Conservation (phyloP, 2,888 invertebrate species). For the Cephus sareptanus region DNA sequence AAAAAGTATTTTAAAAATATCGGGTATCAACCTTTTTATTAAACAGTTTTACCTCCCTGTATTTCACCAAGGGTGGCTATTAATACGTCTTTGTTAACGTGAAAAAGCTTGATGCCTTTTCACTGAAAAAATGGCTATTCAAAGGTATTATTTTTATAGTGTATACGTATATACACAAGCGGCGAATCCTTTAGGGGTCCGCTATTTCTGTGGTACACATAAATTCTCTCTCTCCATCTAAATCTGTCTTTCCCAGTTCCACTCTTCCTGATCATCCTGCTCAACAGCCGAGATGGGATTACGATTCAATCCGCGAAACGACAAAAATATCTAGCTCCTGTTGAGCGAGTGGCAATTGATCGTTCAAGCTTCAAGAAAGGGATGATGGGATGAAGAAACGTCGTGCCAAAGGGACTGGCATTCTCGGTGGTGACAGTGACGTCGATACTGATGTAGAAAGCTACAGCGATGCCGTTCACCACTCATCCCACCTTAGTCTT, state of each 20-base stretch:
- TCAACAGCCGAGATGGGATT: neutral
- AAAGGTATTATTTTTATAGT: neutral
- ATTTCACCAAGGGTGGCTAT: neutral
- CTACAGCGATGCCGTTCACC: neutral
- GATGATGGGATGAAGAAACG: neutral
- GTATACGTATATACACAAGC: neutral
- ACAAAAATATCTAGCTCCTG: neutral
- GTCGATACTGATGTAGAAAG: neutral
- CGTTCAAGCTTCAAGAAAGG: neutral
- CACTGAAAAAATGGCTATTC: neutral
- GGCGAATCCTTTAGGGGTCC: neutral
- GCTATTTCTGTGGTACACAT: neutral
- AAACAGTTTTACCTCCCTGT: neutral
- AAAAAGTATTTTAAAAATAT: neutral
- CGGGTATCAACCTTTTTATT: neutral
- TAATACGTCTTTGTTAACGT: neutral
- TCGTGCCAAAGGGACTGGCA: neutral
- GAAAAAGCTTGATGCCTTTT: neutral
- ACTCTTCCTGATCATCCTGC: neutral
- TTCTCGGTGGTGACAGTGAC: neutral
- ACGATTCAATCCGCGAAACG: neutral
- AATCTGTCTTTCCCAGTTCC: neutral
- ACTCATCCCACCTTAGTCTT: neutral
- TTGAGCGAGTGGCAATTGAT: neutral
- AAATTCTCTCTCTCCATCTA: neutral